Base-by-base conservation (phyloP, 2,113 vertebrate genomes). In the Acanthochromis polyacanthus region DNA sequence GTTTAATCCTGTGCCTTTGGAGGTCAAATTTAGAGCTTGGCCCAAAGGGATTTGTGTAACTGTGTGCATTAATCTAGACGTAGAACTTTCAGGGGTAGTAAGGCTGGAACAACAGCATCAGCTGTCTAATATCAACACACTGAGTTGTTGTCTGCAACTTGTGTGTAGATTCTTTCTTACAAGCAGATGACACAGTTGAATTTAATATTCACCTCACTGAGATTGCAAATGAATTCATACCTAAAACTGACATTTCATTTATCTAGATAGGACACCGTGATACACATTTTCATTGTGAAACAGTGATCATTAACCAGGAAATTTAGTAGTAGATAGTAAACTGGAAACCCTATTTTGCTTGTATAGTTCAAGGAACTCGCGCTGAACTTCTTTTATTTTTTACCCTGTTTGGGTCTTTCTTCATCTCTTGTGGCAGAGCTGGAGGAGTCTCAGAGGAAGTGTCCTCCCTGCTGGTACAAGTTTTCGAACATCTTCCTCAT, bases 391-490 rank as follows among this genome's bases (percentile, higher is more conserved):
- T 14, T 28, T 19, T 56, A 3, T 38, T 53, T 14, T 28, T 19
- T 56, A 3, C 20, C 19, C 20, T 46, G 59, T 70, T 55, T 30
- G n/a, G 17, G 71, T 50, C 22, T n/a, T 32, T 15, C 10, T 60
- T 43, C 5, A 6, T 73, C 19, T 30, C 57, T 53, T 10, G 46
- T 59, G 65, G 5, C 88, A 99, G 98, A 99, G 85, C 92, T 99
- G 85, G 98, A 98, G 62, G 98, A 99, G 76, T 99, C 98, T 80
- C 98, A 99, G 85, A 96, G 96, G 80, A 98, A 96, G 68, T 99
- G 98, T 78, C 98, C 98, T 3, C 97, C 98, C 10, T 99, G 96
- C 89, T 99, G 98, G 98, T 99, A 99, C 89, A 99, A 97, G 86
- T 99, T 99, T 77, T 92, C 98, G 73, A 99, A 99, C 74, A 91